phyloP scores from a whole-genome alignment of 35 echinoderm and acorn worm species.

The Diadema setosum region DNA sequence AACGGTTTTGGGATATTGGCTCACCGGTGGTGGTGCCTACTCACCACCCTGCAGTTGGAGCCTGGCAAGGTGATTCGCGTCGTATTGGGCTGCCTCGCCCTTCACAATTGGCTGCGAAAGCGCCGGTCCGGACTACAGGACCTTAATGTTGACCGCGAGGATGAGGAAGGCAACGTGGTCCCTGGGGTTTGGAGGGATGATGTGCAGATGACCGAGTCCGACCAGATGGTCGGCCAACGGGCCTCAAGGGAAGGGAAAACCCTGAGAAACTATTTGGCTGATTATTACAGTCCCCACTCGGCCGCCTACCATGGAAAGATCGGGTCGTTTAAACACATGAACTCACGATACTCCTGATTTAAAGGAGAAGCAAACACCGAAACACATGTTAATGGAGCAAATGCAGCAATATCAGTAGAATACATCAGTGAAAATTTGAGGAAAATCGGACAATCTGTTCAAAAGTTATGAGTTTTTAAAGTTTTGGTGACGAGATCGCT shows the following conservation, averaged over 20 bases:
- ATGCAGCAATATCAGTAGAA: too few relatives aligned
- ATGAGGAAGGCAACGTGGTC: slow-evolving; percentile 16
- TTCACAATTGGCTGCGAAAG: slow-evolving; percentile 10
- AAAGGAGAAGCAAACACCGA: too few relatives aligned
- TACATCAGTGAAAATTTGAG: too few relatives aligned
- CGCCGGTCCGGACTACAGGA: not conserved
- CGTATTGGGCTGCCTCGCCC: not conserved
- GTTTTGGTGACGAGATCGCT: too few relatives aligned
- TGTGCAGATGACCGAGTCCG: not conserved
- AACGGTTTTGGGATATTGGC: slow-evolving; percentile 27
- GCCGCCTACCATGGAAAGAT: not conserved
- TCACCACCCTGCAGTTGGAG: too few relatives aligned
- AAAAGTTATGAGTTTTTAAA: too few relatives aligned
- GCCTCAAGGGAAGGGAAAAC: not conserved
- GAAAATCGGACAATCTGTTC: too few relatives aligned
- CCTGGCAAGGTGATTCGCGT: not conserved
- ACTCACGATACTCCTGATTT: not conserved
- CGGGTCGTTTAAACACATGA: not conserved
- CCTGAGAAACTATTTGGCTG: not conserved
- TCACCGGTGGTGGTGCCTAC: too few relatives aligned
- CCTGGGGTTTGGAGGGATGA: slow-evolving; percentile 14
- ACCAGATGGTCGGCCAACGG: not conserved
- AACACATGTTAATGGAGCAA: too few relatives aligned
- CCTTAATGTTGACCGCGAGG: not conserved
- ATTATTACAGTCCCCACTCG: not conserved